Conservation (phyloP, 2,888 invertebrate genomes). For the Listrodromus nycthemerus region DNA sequence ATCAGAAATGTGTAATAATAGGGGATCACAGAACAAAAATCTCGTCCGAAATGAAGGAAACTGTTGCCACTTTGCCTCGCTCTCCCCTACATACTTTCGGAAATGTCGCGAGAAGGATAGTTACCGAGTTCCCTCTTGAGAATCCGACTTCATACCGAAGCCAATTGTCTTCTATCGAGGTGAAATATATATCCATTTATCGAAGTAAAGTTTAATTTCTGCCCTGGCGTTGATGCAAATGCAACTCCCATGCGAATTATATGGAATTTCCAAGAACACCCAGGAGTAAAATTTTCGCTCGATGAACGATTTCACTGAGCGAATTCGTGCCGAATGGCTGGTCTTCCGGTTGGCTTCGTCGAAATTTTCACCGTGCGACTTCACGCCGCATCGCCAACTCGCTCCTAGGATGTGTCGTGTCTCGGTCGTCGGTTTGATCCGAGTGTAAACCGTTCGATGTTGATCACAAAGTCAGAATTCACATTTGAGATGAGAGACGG, state of each 20-base stretch:
- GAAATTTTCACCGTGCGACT: constrained; percentile 51
- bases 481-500: constrained; percentile 45
- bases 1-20: background rate
- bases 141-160: background rate
- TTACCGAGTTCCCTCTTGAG: background rate
- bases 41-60: background rate
- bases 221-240: background rate
- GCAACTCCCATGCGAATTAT: constrained; percentile 46
- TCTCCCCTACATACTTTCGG: background rate
- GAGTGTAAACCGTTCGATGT: constrained; percentile 57
- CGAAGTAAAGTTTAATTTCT: constrained; percentile 2
- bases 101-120: background rate
- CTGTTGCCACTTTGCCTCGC: background rate
- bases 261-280: constrained; percentile 15
- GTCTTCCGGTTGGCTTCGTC: constrained; percentile 57
- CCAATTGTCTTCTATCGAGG: background rate
- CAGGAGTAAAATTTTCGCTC: constrained; percentile 50
- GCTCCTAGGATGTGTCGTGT: constrained; percentile 5
- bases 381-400: constrained; percentile 11
- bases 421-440: constrained; percentile 33
- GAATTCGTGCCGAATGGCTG: constrained; percentile 5
- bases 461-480: constrained; percentile 62
- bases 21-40: background rate
- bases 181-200: background rate
- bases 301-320: constrained; percentile 33